phyloP scores from a whole-genome alignment of 2,888 invertebrate genomes.

The Lepidochrysops patricia region DNA sequence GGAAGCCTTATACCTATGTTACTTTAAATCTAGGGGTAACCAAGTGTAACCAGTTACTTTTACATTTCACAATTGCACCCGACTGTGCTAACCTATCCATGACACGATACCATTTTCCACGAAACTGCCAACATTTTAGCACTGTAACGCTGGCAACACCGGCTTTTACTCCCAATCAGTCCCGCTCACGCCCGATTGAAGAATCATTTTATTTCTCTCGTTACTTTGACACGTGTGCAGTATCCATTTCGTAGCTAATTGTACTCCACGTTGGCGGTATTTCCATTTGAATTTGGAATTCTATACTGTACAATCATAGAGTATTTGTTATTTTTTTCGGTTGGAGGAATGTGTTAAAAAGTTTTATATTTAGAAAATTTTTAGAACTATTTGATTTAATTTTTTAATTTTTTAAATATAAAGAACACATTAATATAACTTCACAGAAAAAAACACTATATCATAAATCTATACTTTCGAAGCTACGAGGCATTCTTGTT shows the following conservation, averaged over 20 bases:
- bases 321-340: neutral
- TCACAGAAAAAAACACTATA: too few species aligned
- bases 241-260: constrained; percentile 10
- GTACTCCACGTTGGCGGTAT: neutral
- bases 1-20: too few species aligned
- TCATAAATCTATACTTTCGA: too few species aligned
- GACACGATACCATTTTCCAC: neutral
- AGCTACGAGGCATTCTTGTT: too few species aligned
- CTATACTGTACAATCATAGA: neutral
- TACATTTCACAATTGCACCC: too few species aligned
- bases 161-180: constrained; percentile 27
- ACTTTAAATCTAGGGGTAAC: too few species aligned
- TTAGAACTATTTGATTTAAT: too few species aligned
- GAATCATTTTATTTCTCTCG: constrained; percentile 28
- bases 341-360: too few species aligned
- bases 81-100: neutral
- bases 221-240: constrained; percentile 21
- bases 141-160: neutral
- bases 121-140: neutral
- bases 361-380: too few species aligned
- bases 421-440: too few species aligned
- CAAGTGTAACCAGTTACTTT: too few species aligned
- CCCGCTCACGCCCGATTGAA: constrained; percentile 30
- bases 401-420: too few species aligned
- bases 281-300: neutral